Evolutionary conservation across 1,140 invertebrate genomes (phyloP).

Genomic region (Aphidius gifuensis): DNA sequence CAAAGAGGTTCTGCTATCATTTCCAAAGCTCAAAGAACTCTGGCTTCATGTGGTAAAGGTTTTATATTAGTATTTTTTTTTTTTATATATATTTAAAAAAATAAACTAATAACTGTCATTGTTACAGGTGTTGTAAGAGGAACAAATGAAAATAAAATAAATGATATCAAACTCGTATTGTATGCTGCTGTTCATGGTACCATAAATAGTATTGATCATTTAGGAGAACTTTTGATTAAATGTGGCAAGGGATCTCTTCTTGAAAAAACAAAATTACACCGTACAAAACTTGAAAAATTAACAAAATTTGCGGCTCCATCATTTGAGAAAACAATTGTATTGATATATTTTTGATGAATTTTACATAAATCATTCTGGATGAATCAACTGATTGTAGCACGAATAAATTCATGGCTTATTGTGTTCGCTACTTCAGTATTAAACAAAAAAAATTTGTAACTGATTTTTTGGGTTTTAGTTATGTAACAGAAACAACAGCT

Average conservation of each 20-base stretch:
- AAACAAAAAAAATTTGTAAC: slow-evolving; percentile 32
- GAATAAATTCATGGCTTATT: slow-evolving; percentile 40
- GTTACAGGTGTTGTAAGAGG: background rate
- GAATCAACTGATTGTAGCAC: slow-evolving; percentile 47
- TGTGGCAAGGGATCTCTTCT: slow-evolving; percentile 21
- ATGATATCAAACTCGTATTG: slow-evolving; percentile 19
- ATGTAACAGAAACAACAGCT: slow-evolving; percentile 21
- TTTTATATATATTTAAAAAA: too few relatives aligned
- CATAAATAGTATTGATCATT: slow-evolving; percentile 18
- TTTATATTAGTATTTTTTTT: too few relatives aligned
- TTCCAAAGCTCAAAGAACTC: background rate
- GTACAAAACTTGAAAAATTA: slow-evolving; percentile 44
- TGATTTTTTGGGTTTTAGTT: slow-evolving; percentile 32
- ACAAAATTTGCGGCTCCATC: slow-evolving; percentile 42
- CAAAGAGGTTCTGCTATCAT: background rate
- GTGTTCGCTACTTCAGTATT: slow-evolving; percentile 43
- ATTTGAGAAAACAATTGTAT: slow-evolving; percentile 35
- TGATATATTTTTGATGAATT: slow-evolving; percentile 35
- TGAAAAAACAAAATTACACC: slow-evolving; percentile 31
- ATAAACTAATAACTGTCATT: too few relatives aligned
- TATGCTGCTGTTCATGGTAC: slow-evolving; percentile 27
- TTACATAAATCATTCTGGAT: slow-evolving; percentile 45
- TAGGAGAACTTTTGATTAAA: slow-evolving; percentile 12
- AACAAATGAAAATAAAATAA: slow-evolving; percentile 11
- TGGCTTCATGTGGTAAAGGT: background rate